Conservation (phyloP, 2,113 vertebrate genomes). For the Pterocles gutturalis region DNA sequence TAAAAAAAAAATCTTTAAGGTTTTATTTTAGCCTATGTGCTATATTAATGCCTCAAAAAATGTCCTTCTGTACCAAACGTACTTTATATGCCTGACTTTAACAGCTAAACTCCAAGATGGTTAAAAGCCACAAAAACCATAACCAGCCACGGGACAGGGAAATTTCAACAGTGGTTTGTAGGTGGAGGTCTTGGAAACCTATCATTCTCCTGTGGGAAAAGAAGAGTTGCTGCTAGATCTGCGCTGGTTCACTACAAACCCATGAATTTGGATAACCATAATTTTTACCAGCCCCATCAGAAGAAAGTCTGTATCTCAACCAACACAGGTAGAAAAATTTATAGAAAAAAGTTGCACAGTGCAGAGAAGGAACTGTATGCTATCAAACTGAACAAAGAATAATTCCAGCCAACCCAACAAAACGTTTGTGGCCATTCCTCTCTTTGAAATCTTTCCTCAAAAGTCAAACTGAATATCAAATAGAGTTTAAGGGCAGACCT, state of each 20-base stretch:
- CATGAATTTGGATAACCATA: neutral
- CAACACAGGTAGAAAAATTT: neutral
- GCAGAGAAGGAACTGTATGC: neutral
- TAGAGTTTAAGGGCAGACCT: neutral
- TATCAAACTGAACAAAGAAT: neutral
- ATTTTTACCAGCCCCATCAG: neutral
- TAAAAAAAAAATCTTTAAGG: neutral
- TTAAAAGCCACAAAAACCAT: neutral
- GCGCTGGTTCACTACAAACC: neutral
- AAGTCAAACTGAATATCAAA: neutral
- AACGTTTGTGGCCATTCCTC: neutral
- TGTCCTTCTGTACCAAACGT: neutral
- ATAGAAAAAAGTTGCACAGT: neutral
- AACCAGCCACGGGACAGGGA: neutral
- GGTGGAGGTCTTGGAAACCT: neutral
- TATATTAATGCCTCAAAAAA: neutral
- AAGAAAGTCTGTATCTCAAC: neutral
- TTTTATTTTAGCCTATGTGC: neutral
- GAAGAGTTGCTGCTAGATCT: neutral
- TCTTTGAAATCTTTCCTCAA: neutral
- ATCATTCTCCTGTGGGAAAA: neutral
- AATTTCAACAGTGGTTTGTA: neutral
- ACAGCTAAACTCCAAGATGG: neutral
- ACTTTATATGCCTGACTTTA: neutral
- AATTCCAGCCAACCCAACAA: neutral